phyloP scores from a whole-genome alignment of 2,888 invertebrate species.

The Ophion slaviceki region DNA sequence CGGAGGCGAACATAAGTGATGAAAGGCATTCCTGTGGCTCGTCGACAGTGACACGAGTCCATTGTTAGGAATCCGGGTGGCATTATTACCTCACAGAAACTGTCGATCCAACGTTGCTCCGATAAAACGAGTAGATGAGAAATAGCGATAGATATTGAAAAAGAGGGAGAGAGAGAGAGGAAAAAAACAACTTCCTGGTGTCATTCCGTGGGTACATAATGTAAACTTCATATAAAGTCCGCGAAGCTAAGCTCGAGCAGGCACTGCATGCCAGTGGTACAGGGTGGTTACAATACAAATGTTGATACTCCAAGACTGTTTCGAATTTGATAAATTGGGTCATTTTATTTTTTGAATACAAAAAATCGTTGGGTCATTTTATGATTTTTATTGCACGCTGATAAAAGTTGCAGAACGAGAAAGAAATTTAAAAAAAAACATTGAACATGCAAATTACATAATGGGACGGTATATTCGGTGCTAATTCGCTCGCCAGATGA shows the following conservation, averaged over 20 bases:
- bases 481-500: no score
- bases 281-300: background rate
- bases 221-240: slow-evolving; percentile 49
- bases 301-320: background rate
- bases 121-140: background rate
- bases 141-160: slow-evolving; percentile 31
- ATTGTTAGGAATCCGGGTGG: slow-evolving; percentile 51
- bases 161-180: slow-evolving; percentile 39
- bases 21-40: slow-evolving; percentile 54
- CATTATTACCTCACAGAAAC: slow-evolving; percentile 26
- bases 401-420: no score
- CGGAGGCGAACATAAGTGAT: slow-evolving; percentile 42
- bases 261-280: slow-evolving; percentile 31
- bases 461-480: no score
- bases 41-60: slow-evolving; percentile 46
- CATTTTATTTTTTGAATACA: no score
- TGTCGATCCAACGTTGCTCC: background rate
- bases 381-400: no score
- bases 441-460: no score
- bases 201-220: slow-evolving; percentile 49
- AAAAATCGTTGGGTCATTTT: background rate
- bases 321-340: background rate
- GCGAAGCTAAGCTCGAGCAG: no score
- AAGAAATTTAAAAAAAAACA: no score
- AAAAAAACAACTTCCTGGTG: slow-evolving; percentile 40